phyloP scores from a whole-genome alignment of 2,113 vertebrate species.

The Gila orcuttii region DNA sequence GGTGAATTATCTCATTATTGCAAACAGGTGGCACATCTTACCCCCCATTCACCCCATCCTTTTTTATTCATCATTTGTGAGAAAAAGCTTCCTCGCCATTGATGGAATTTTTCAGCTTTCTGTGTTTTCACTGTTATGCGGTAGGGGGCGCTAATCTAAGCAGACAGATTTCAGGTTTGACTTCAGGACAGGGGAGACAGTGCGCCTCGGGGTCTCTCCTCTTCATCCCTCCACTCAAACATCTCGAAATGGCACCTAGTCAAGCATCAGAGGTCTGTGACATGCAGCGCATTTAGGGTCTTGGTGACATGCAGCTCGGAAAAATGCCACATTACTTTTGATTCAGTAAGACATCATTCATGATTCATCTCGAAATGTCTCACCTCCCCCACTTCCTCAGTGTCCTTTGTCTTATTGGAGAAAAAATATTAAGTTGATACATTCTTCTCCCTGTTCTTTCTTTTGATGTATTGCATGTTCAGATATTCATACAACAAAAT shows the following conservation, averaged over 20 bases:
- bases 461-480: too few relatives aligned
- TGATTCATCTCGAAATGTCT: conserved; percentile 15
- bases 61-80: background rate
- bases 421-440: conserved; percentile 62
- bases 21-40: background rate
- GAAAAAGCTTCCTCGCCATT: too few relatives aligned
- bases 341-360: conserved; percentile 11
- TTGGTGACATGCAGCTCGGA: background rate
- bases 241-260: conserved; percentile 23
- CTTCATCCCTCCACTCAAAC: conserved; percentile 11
- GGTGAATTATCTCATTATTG: background rate
- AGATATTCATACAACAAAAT: too few relatives aligned
- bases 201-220: conserved; percentile 7
- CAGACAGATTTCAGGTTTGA: conserved; percentile 31
- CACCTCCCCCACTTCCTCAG: conserved; percentile 11
- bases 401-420: conserved; percentile 48
- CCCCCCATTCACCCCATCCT: accelerated
- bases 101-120: too few relatives aligned
- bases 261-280: conserved; percentile 26
- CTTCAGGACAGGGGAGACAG: conserved; percentile 21
- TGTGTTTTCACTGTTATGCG: too few relatives aligned
- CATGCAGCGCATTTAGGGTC: background rate
- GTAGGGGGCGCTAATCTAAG: background rate
- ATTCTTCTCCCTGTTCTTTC: conserved; percentile 45
- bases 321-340: background rate